Evolutionary conservation across 1,140 invertebrate species (phyloP), one percentile per base, ranked within the genome.

Genomic region (Scaptomyza hsui): DNA sequence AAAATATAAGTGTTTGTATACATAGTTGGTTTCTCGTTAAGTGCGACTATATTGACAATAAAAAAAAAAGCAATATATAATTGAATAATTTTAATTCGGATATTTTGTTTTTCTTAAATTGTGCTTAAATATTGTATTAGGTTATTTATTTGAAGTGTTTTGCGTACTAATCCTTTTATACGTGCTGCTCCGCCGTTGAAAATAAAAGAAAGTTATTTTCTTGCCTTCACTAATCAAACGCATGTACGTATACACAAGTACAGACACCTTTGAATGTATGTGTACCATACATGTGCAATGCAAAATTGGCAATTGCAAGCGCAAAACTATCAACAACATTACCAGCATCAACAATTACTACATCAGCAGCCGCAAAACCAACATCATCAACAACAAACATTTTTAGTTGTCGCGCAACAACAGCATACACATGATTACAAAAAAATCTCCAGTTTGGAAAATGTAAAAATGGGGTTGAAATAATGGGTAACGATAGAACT

Each of bases 241-340:
- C 63, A 52, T 75, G 35, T 21, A 48, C 48, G 48, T 9, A 60
- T 24, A 52, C 16, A 21, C 18, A 56, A 44, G 47, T 57, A 61
- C 45, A 71, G 57, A 71, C 53, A 39, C 74, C 64, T 63, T 57
- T 57, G 80, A 60, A 61, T 70, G 48, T 60, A 44, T 67, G 39
- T 59, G 69, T 62, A 85, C 72, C 57, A 59, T 76, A 76, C 47
- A 72, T 78, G 82, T 88, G 82, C 82, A 80, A 86, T 86, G 82
- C 82, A 86, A 86, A 86, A 86, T 86, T 86, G 82, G 82, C 74
- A 86, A 86, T 78, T 88, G 75, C 82, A 86, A 71, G 73, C 75
- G 67, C 78, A 73, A 64, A 88, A 77, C 77, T 86, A 86, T 80
- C 81, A 86, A 86, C 81, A 86, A 85, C 81, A 85, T 74, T 74